Evolutionary conservation across 1,140 invertebrate species (phyloP), one percentile per base, ranked within the genome.

Genomic region (Achatina immaculata): DNA sequence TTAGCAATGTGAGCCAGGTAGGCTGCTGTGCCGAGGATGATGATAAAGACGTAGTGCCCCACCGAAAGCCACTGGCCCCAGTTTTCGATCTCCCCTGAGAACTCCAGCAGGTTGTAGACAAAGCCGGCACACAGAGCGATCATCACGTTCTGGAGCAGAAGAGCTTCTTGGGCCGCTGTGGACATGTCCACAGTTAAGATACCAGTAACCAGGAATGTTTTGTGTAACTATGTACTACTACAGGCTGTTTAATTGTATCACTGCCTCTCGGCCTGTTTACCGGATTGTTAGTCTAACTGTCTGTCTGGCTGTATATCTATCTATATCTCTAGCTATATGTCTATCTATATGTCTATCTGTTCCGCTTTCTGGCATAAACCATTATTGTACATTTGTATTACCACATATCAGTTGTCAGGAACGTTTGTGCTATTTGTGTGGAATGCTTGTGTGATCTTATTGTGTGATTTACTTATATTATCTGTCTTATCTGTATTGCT

Each of bases 1-100:
- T 86, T 89, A n/a, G 90, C 92, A 31, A 90, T 81, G 45, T 89
- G 90, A 28, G 90, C 90, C n/a, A 89, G 80, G 62, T 78, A 78
- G 7, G 88, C 78, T 28, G 86, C 38, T 45, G 86, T 80, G 0
- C 86, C 88, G 7, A 90, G 69, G 19, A 83, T 31, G 40, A 90
- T 86, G 45, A 89, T 85, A 1, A 80, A 38, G 16, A 58, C 82
- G 69, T 87, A 79, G 68, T 71, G 82, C 31, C 84, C 36, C 14
- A 62, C 55, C 0, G 55, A 4, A 28, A 62, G n/a, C 78, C 82
- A 80, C 42, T 42, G 21, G 38, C 40, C 34, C 24, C 9, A 24
- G n/a, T 19, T 55, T 31, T 72, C 68, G 58, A 86, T 84, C 55
- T 78, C 58, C 1, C 75, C 58, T n/a, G 82, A 77, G 43, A 74